Evolutionary conservation across 2,113 vertebrate genomes (phyloP), one percentile per base, ranked within the genome.

Genomic region (Beaufortia kweichowensis): DNA sequence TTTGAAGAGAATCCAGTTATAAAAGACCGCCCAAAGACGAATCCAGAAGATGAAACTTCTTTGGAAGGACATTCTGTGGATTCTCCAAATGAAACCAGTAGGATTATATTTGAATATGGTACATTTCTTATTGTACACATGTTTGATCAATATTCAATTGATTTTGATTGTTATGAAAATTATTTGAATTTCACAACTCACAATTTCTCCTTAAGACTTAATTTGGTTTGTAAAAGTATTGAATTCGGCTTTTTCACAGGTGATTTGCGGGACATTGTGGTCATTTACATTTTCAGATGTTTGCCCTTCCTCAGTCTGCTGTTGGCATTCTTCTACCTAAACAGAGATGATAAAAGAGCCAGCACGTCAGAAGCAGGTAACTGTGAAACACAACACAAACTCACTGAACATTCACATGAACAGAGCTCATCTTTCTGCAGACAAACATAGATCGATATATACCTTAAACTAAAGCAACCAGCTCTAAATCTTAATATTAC

Each of bases 271-370:
- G 2, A 59, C 1, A 0, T 12, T 28, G 68, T 71, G 4, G 5
- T 71, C 6, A 69, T 69, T 19, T 59, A 41, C 35, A 57, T 59
- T 57, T 28, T 71, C 1, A 71, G 68, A 71, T 41, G 33, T 59
- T 35, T 71, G 31, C 68, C 68, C 14, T 59, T 71, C 21, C 2
- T 71, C 14, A 28, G 14, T 41, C 53, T 71, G 21, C 23, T 59
- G 31, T 7, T 7, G 68, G 15, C 68, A 1, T 71, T 71, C 33
- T 56, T 71, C 19, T 59, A 59, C 15, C 68, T 71, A 2, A 59
- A 71, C 33, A 69, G 67, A 11, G 29, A 69, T 7, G 1, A 21
- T 14, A 71, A 41, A 12, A 21, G 2, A 4, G 21, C 17, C 15
- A n/a, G 15, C 0, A 5, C 12, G 26, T 41, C 53, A 71, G 41